A percentile compares a stretch with the other conserved stretches of the same genome.
These are phyloP conservation scores for Nycticryphes semicollaris DNA, from an alignment of 2,113 vertebrate species.

Conservation along the genomic window DNA sequence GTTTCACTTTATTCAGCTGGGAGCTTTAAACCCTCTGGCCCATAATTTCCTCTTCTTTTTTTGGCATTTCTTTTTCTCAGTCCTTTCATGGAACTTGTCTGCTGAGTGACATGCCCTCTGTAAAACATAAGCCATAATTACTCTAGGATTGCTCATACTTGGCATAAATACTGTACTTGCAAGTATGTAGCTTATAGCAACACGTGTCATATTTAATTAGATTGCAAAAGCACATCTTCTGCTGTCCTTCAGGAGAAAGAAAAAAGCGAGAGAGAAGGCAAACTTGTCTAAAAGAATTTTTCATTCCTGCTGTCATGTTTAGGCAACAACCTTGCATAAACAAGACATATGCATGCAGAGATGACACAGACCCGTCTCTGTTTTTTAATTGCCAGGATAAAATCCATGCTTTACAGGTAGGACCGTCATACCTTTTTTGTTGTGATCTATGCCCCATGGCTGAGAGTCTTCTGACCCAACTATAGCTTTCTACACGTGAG, in stretches of 20 bases:
- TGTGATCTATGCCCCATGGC: background rate
- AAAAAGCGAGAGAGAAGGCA: background rate
- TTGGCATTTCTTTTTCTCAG: slow-evolving; percentile 37
- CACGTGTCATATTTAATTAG: slow-evolving; percentile 58
- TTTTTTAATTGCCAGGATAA: background rate
- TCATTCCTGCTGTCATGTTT: background rate
- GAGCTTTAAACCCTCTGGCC: slow-evolving; percentile 59
- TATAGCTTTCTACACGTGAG: background rate
- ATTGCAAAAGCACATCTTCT: slow-evolving; percentile 22
- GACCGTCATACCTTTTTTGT: background rate
- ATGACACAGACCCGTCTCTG: background rate
- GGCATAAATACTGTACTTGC: slow-evolving; percentile 61
- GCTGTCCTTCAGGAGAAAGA: slow-evolving; percentile 55
- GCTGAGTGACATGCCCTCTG: slow-evolving; percentile 57
- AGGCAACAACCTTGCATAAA: background rate
- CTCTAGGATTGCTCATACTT: slow-evolving; percentile 52
- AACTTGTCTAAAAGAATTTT: slow-evolving; percentile 32
- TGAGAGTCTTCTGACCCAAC: background rate
- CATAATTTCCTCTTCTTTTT: slow-evolving; percentile 52
- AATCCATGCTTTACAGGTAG: background rate
- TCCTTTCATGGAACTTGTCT: slow-evolving; percentile 55
- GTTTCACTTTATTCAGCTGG: slow-evolving; percentile 40
- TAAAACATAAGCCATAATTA: slow-evolving; percentile 60
- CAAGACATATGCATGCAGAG: accelerated
- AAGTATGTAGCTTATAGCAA: slow-evolving; percentile 56